phyloP scores from a whole-genome alignment of 2,797 vertebrate species.

The Myoxocephalus aenaeus region DNA sequence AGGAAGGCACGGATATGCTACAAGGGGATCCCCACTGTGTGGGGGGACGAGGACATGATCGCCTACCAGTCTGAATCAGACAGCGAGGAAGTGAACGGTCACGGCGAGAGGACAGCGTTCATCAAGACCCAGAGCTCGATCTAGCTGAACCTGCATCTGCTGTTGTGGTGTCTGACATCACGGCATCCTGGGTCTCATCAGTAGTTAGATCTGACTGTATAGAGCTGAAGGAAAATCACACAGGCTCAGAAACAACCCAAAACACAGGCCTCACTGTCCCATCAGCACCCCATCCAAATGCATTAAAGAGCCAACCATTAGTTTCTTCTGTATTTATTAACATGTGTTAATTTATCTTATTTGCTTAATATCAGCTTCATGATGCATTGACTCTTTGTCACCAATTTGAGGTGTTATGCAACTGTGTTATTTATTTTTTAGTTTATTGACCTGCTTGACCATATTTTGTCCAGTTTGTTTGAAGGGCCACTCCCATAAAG shows the following conservation, averaged over 20 bases:
- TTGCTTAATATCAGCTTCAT: constrained; percentile 27
- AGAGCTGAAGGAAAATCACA: constrained; percentile 19
- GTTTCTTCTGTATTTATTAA: constrained; percentile 53
- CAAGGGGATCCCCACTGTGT: constrained; percentile 94
- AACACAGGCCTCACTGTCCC: constrained; percentile 58
- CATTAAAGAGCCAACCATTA: constrained; percentile 21
- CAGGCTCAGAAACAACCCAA: background rate
- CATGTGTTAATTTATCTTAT: constrained; percentile 29
- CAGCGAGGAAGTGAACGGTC: constrained; percentile 88
- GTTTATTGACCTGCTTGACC: background rate
- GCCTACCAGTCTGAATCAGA: constrained; percentile 90
- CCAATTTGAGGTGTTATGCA: constrained; percentile 41
- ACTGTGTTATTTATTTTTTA: constrained; percentile 6
- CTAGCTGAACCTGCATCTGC: constrained; percentile 76
- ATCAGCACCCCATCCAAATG: constrained; percentile 27
- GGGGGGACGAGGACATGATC: constrained; percentile 89
- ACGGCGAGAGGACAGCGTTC: constrained; percentile 94
- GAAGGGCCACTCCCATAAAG: background rate
- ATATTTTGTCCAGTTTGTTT: constrained; percentile 12
- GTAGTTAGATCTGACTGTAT: constrained; percentile 24
- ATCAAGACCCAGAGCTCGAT: constrained; percentile 96
- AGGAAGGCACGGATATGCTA: constrained; percentile 90
- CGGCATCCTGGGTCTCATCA: constrained; percentile 6
- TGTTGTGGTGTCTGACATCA: constrained; percentile 1
- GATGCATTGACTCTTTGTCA: constrained; percentile 19